A percentile compares a stretch with the other conserved stretches of the same genome.
Conservation (phyloP, 2,888 invertebrate species). For the Acleris literana region DNA sequence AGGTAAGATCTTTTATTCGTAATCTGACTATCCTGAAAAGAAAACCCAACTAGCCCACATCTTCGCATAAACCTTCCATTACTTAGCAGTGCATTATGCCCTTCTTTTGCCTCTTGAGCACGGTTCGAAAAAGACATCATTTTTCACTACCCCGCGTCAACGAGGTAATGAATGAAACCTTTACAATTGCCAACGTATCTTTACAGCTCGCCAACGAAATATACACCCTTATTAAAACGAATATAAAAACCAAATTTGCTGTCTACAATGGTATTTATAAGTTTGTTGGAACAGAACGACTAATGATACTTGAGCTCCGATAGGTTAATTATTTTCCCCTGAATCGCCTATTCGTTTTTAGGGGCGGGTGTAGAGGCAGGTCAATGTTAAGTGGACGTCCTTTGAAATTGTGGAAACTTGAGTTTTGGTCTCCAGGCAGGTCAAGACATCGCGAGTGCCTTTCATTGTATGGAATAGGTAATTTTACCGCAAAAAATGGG, state of each 20-base stretch:
- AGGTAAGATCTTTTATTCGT: background rate
- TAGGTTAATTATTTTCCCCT: constrained; percentile 32
- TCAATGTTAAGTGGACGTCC: constrained; percentile 11
- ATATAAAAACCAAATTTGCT: background rate
- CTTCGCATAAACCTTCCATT: constrained; percentile 36
- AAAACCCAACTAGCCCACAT: constrained; percentile 9
- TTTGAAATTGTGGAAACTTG: constrained; percentile 21
- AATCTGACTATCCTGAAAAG: constrained; percentile 3
- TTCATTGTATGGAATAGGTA: constrained; percentile 1
- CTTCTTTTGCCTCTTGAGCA: constrained; percentile 51
- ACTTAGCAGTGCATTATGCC: constrained; percentile 34
- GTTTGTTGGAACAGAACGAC: constrained; percentile 3
- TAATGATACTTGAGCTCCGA: constrained; percentile 32
- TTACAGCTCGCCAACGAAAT: constrained; percentile 14
- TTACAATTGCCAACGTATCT: constrained; percentile 23
- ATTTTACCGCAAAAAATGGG: background rate
- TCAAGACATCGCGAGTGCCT: constrained; percentile 11
- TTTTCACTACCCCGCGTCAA: constrained; percentile 56
- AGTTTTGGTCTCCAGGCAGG: constrained; percentile 9
- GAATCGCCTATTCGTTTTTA: constrained; percentile 15
- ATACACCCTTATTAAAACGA: background rate
- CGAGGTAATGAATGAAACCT: constrained; percentile 47
- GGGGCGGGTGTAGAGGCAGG: constrained; percentile 8
- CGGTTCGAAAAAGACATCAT: constrained; percentile 54
- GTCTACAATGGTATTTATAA: background rate